These are phyloP conservation scores for Redunca redunca DNA, from an alignment of 2,113 vertebrate genomes.

Conservation along the genomic window DNA sequence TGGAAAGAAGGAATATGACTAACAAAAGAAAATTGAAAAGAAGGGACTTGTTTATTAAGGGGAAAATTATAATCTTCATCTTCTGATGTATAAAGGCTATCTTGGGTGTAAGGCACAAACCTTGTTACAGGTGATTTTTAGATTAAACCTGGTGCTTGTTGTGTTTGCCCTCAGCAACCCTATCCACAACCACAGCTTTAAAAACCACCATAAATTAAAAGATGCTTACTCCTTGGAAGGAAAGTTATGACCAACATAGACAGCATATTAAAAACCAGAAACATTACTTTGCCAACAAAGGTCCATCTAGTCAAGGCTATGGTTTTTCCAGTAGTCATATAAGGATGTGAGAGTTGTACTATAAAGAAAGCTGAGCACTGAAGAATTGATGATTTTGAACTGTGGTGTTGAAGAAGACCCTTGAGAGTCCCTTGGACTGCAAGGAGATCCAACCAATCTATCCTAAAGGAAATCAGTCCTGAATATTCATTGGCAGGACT, in stretches of 20 bases:
- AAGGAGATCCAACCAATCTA: no score
- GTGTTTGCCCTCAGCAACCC: background rate
- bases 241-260: background rate
- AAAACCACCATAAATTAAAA: background rate
- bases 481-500: no score
- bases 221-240: background rate
- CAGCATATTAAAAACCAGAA: background rate
- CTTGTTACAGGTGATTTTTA: background rate
- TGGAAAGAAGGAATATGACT: background rate
- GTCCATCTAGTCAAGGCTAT: background rate
- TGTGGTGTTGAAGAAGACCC: no score
- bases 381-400: no score
- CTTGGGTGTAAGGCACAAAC: background rate
- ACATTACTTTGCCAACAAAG: background rate
- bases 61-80: background rate
- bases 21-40: background rate
- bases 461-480: no score
- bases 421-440: no score
- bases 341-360: background rate
- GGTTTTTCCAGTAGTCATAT: background rate
- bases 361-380: background rate
- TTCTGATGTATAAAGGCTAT: background rate
- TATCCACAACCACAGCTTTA: background rate
- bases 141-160: background rate
- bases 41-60: background rate